Percentiles rank a stretch among this genome's conserved stretches.
Conservation (phyloP, 2,888 invertebrate genomes). For the Lasius fuliginosus region DNA sequence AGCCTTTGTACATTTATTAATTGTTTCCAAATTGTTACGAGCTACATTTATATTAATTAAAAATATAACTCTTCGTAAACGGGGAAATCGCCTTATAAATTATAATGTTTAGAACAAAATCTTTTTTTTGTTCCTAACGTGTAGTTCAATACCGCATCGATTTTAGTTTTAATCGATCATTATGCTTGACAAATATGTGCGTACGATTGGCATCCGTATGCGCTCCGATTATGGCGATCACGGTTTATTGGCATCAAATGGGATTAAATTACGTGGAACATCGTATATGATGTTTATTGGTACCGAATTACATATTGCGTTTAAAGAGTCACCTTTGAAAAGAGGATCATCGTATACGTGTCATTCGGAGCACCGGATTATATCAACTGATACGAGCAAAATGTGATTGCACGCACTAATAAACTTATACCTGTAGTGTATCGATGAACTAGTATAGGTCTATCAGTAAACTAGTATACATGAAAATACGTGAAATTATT, state of each 20-base stretch:
- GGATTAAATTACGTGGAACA: slow-evolving; percentile 72
- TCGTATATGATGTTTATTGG: slow-evolving; percentile 73
- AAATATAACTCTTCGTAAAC: not conserved
- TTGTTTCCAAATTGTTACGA: too few species aligned
- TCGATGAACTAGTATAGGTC: not conserved
- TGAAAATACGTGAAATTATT: slow-evolving; percentile 25
- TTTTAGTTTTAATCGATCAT: slow-evolving; percentile 57
- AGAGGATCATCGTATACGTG: slow-evolving; percentile 30
- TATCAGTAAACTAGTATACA: slow-evolving; percentile 19
- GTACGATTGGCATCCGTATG: not conserved
- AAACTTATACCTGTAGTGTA: slow-evolving; percentile 17
- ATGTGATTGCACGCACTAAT: slow-evolving; percentile 27
- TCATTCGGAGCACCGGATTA: slow-evolving; percentile 55
- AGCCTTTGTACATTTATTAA: too few species aligned
- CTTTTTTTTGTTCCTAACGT: not conserved
- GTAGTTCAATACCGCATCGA: not conserved
- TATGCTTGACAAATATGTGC: slow-evolving; percentile 39
- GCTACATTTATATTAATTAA: too few species aligned
- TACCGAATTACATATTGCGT: slow-evolving; percentile 67
- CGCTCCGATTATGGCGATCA: slow-evolving; percentile 53
- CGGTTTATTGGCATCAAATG: slow-evolving; percentile 70
- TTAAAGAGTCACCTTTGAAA: slow-evolving; percentile 63
- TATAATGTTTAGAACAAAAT: not conserved
- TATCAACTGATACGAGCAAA: slow-evolving; percentile 15
- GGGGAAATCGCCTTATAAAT: not conserved